phyloP scores from a whole-genome alignment of 2,113 vertebrate species.

The Muntiacus reevesi region DNA sequence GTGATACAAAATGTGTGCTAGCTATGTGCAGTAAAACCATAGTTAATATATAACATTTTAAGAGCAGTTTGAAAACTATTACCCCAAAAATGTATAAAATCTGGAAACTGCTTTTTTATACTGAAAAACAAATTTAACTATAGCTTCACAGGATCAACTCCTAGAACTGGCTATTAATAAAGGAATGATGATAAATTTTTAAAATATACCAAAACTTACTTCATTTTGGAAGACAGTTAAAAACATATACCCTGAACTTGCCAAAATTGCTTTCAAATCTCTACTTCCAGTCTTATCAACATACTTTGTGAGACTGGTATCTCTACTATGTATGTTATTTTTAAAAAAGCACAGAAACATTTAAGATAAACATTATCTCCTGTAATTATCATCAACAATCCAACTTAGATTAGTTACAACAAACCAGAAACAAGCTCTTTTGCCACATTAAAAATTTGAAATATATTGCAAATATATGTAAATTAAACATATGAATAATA shows the following conservation, averaged over 20 bases:
- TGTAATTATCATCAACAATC: neutral
- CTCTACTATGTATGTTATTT: neutral
- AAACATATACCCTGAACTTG: conserved; percentile 24
- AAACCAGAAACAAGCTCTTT: neutral
- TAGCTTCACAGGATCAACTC: neutral
- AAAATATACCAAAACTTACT: conserved; percentile 8
- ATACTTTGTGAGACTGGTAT: neutral
- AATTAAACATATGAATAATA: neutral
- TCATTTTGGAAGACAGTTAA: conserved; percentile 13
- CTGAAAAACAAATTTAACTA: neutral
- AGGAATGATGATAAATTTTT: neutral
- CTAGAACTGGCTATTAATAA: neutral
- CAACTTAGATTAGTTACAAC: neutral
- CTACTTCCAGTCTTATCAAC: neutral
- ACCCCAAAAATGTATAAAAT: neutral
- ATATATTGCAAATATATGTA: neutral
- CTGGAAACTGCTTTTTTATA: neutral
- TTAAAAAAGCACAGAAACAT: neutral
- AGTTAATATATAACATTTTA: neutral
- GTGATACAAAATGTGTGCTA: neutral
- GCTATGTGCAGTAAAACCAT: neutral
- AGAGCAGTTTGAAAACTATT: neutral
- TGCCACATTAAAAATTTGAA: conserved; percentile 30
- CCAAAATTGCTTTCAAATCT: conserved; percentile 14
- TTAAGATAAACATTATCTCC: neutral